Evolutionary conservation across 2,113 vertebrate species (phyloP).

Genomic region (Erpornis zantholeuca): DNA sequence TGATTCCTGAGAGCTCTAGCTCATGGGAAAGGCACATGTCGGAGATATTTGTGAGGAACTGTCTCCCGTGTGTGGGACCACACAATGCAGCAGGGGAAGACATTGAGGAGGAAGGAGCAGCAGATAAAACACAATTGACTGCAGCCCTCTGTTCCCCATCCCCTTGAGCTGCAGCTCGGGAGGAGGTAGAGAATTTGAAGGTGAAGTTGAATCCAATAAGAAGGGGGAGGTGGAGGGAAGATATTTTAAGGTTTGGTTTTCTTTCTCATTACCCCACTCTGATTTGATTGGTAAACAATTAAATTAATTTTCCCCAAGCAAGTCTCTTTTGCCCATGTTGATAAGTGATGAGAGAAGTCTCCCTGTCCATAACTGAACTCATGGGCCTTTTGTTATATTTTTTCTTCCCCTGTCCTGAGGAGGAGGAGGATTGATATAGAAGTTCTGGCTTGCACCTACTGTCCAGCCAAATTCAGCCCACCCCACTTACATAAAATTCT

Average conservation of each 20-base stretch:
- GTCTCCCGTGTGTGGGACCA: neutral
- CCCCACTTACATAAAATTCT: neutral
- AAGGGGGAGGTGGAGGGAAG: neutral
- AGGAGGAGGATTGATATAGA: neutral
- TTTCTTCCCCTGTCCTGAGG: neutral
- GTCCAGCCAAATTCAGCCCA: neutral
- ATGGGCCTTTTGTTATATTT: neutral
- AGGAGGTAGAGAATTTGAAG: neutral
- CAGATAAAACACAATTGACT: neutral
- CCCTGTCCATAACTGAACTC: fast-evolving
- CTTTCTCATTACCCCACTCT: neutral
- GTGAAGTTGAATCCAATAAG: neutral
- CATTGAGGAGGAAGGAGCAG: neutral
- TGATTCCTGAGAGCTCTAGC: neutral
- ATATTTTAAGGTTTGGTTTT: neutral
- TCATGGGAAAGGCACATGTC: fast-evolving
- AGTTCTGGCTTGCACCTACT: neutral
- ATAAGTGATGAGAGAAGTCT: neutral
- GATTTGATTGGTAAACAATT: neutral
- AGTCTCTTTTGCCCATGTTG: neutral
- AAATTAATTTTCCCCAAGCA: neutral
- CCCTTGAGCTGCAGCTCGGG: fast-evolving
- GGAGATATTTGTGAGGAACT: neutral
- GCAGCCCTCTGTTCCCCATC: neutral
- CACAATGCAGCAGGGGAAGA: neutral